Evolutionary conservation across 1,140 invertebrate species (phyloP), one percentile per base, ranked within the genome.

Genomic region (Triops cancriformis): DNA sequence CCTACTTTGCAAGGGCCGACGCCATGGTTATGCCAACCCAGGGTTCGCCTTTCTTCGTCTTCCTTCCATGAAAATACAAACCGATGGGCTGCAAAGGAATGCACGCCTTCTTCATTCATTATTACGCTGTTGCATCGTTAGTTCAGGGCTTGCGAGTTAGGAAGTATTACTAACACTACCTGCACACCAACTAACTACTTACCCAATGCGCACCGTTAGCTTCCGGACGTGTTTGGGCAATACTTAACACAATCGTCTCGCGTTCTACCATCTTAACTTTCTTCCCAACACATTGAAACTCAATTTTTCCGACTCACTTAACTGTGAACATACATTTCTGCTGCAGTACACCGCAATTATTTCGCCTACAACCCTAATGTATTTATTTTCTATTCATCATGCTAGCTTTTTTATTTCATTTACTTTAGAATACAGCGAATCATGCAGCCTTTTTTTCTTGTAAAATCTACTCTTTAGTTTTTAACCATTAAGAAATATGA

Each of bases 21-120:
- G 43, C 43, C 14, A 64, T 64, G 51, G 51, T 18, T 64, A 64
- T 37, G 31, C 31, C 31, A 2, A 7, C 2, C 31, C 31, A 37
- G 31, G 31, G 31, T 37, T 37, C 31, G 31, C 51, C 51, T 9
- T 23, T 64, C 14, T 64, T 64, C 51, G 10, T 5, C 51, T 64
- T 23, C 31, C 2, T 37, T 37, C 31, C 31, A 37, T 7, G 31
- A 37, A 37, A 37, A 37, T 37, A 37, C 31, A 37, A 64, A 23
- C 51, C n/a, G n/a, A 64, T 64, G 51, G 51, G 51, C 51, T 64
- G 51, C 51, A 64, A 64, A 64, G 51, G 51, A 64, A 64, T 64
- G 51, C 43, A 45, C 11, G 43, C 51, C 51, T 64, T 64, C 51
- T 37, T 37, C 10, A 0, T 64, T 12, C 51, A 64, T 18, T 64